Conservation (phyloP, 2,888 invertebrate genomes). For the Spisula solida region DNA sequence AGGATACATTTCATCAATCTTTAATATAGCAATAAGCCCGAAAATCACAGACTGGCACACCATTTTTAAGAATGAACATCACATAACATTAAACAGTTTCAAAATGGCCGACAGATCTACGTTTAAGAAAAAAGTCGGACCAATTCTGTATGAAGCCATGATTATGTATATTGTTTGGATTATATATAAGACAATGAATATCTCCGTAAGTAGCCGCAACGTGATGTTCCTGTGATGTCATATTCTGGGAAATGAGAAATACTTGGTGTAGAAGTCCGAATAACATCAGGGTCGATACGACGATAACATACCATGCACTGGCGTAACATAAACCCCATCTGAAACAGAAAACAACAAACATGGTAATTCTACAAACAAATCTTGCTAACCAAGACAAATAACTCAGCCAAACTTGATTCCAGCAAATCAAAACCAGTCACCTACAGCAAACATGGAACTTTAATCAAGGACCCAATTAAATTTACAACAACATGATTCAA, state of each 20-base stretch:
- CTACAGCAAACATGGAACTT: too few relatives aligned
- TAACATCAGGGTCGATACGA: slow-evolving; percentile 77
- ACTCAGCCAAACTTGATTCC: too few relatives aligned
- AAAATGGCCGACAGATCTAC: slow-evolving; percentile 40
- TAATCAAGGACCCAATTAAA: too few relatives aligned
- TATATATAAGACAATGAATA: slow-evolving; percentile 72
- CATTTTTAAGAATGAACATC: too few relatives aligned
- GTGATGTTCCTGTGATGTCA: slow-evolving; percentile 85
- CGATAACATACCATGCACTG: slow-evolving; percentile 79
- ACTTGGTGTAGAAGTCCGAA: slow-evolving; percentile 82
- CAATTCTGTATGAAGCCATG: slow-evolving; percentile 84
- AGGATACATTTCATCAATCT: too few relatives aligned
- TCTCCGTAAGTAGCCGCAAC: slow-evolving; percentile 74
- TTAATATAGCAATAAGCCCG: too few relatives aligned
- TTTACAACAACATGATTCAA: too few relatives aligned
- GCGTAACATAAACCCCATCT: slow-evolving; percentile 85
- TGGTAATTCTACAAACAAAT: neutral
- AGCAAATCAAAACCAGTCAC: too few relatives aligned
- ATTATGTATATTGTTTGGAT: slow-evolving; percentile 79
- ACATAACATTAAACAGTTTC: slow-evolving; percentile 37
- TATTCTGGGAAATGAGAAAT: slow-evolving; percentile 85
- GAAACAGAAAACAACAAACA: slow-evolving; percentile 55
- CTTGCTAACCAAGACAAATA: too few relatives aligned
- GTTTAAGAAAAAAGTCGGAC: slow-evolving; percentile 76
- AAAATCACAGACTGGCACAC: too few relatives aligned